Evolutionary conservation across 2,113 vertebrate genomes (phyloP).

Genomic region (Ellobius talpinus): DNA sequence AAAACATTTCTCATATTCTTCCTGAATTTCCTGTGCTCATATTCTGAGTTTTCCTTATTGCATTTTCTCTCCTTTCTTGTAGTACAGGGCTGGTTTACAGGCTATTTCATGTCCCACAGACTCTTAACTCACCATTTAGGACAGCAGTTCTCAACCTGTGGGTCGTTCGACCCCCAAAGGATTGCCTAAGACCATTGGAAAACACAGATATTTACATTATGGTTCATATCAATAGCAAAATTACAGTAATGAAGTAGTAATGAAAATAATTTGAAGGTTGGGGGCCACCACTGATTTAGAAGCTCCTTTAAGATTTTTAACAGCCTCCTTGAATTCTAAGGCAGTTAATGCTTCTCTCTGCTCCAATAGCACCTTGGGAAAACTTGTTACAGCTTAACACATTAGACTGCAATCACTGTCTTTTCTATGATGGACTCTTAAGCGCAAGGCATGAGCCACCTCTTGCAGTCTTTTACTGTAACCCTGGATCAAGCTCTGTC

Average conservation of each 20-base stretch:
- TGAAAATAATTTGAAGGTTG: neutral
- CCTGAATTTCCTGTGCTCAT: neutral
- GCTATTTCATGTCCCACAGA: neutral
- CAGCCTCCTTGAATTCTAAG: conserved; percentile 1
- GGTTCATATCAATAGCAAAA: neutral
- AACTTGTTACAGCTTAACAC: neutral
- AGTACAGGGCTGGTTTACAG: neutral
- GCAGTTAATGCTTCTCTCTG: conserved; percentile 1
- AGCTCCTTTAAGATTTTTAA: neutral
- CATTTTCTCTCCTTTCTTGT: neutral
- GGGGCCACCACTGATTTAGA: neutral
- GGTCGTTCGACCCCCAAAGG: too few species aligned
- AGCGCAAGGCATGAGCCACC: neutral
- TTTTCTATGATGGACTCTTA: neutral
- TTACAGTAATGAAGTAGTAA: neutral
- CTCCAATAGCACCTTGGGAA: neutral
- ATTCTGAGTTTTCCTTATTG: conserved; percentile 17
- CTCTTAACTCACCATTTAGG: neutral
- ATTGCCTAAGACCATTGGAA: neutral
- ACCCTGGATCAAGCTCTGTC: neutral
- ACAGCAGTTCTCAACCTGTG: neutral
- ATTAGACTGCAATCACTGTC: neutral
- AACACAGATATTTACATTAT: neutral
- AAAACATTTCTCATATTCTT: conserved; percentile 16
- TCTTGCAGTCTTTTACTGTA: neutral